These are phyloP conservation scores for Pseudococcus viburni DNA, from an alignment of 2,888 invertebrate genomes.

Conservation along the genomic window DNA sequence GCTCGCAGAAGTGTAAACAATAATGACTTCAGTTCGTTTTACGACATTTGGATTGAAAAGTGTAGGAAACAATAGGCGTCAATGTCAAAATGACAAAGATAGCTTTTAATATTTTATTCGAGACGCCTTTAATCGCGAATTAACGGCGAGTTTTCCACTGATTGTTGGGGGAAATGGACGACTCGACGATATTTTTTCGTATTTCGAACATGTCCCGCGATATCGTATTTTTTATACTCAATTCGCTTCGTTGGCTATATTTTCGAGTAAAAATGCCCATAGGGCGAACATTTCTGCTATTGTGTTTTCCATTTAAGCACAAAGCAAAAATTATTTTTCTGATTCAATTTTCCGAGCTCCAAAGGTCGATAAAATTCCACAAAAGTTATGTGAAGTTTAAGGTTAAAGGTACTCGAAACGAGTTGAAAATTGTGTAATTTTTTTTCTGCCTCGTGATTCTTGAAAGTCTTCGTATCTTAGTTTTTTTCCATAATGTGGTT, in stretches of 20 bases:
- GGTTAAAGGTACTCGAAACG: neutral
- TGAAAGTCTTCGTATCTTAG: neutral
- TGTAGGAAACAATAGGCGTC: conserved; percentile 3
- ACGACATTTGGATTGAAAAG: conserved; percentile 6
- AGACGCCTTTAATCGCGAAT: neutral
- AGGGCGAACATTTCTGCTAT: neutral
- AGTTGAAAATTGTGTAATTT: conserved; percentile 16
- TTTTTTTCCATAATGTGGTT: neutral
- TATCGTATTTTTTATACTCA: neutral
- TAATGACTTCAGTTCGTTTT: neutral
- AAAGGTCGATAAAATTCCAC: neutral
- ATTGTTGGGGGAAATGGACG: neutral
- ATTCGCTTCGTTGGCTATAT: neutral
- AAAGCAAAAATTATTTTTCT: neutral
- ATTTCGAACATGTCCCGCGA: neutral
- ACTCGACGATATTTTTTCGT: neutral
- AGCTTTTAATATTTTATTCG: conserved; percentile 15
- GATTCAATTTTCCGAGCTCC: neutral
- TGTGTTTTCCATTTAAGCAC: neutral
- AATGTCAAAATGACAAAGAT: conserved; percentile 33
- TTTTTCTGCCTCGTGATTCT: neutral
- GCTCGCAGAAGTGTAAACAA: neutral
- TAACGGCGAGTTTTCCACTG: conserved; percentile 27
- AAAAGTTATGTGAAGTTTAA: neutral
- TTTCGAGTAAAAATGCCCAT: neutral